Evolutionary conservation across 1,140 invertebrate species (phyloP), one percentile per base, ranked within the genome.

Genomic region (Drosophila suzukii): DNA sequence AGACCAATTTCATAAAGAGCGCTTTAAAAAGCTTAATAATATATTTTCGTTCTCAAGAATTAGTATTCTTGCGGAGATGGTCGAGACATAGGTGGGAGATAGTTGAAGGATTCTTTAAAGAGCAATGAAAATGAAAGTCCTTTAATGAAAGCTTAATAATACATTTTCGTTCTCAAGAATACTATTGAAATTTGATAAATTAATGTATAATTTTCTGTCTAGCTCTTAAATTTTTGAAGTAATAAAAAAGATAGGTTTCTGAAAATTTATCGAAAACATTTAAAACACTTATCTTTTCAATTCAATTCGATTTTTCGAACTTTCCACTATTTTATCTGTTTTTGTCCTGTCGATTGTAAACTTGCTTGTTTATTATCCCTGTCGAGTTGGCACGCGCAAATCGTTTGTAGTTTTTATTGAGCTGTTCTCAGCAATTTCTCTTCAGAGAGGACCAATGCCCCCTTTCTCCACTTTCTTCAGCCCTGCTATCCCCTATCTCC

Each of bases 351-450:
- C 32, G 44, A 11, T 15, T 53, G 53, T 10, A 24, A 60, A 60
- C 44, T 70, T 15, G 66, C 50, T 70, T 47, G 56, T 77, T 77
- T 77, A 70, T 76, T 77, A 76, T 70, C 74, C 74, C 53, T 78
- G 74, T 77, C 73, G 38, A 50, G 43, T 67, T 75, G 73, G 61
- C 73, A 76, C 73, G 72, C 73, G 75, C 58, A 78, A 77, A 77
- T 77, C 56, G 63, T 77, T 77, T 77, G 75, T 77, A 77, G 75
- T 78, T 78, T 77, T 78, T 78, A 78, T 78, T 57, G 74, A 68
- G 63, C 63, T 78, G 56, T 50, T 78, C 56, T 70, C 74, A 77
- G 74, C 57, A 51, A 71, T 76, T 76, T 76, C 61, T 67, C 68
- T 71, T 47, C 6, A 17, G 36, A 47, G 50, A 56, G 41, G 41